A percentile compares a stretch with the other conserved stretches of the same genome.
Evolutionary conservation across 1,140 invertebrate species (phyloP).

Genomic region (Chlorops oryzae): DNA sequence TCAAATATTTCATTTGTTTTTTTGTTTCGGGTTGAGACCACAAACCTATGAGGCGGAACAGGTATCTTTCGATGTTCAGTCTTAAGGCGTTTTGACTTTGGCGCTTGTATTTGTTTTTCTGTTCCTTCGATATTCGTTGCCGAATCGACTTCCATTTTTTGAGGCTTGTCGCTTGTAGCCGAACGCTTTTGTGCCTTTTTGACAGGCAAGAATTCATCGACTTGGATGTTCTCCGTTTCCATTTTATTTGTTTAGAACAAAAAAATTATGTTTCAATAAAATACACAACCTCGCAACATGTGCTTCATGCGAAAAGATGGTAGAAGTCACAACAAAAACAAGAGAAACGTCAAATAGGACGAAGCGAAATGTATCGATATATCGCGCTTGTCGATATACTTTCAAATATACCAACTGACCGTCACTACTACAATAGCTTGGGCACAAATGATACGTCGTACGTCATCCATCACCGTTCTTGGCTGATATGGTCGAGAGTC

Average conservation of each 20-base stretch:
- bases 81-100: constrained; percentile 52
- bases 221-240: constrained; percentile 51
- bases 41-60: constrained; percentile 56
- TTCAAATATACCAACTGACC: no score
- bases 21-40: background rate
- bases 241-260: constrained; percentile 17
- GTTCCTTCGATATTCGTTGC: constrained; percentile 58
- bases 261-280: no score
- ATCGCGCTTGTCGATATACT: no score
- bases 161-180: constrained; percentile 47
- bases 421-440: no score
- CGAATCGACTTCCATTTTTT: constrained; percentile 58
- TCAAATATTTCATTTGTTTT: constrained; percentile 26
- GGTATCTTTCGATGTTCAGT: constrained; percentile 59
- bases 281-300: no score
- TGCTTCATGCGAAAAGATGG: no score
- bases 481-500: no score
- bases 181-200: constrained; percentile 53
- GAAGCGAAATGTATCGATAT: no score
- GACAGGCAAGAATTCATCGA: constrained; percentile 53
- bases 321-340: no score
- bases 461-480: no score
- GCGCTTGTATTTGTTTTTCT: constrained; percentile 37
- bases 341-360: no score
- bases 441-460: no score